Conservation (phyloP, 2,797 vertebrate species). For the Okamejei kenojei region DNA sequence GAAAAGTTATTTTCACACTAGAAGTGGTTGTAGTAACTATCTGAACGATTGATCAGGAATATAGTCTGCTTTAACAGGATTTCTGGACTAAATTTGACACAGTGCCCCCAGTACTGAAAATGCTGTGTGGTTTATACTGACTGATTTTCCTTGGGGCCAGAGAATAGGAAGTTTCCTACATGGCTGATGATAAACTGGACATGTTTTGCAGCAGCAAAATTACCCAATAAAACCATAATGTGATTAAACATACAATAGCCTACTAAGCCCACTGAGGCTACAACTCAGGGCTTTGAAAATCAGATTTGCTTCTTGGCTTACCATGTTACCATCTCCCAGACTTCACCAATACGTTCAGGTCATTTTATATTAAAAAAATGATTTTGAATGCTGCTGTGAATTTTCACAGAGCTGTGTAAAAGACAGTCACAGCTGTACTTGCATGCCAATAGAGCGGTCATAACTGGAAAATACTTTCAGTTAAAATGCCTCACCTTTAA, state of each 20-base stretch:
- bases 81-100: slow-evolving; percentile 41
- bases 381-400: not conserved
- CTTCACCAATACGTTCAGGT: not conserved
- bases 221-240: slow-evolving; percentile 29
- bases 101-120: slow-evolving; percentile 41
- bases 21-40: slow-evolving; percentile 38
- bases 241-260: slow-evolving; percentile 28
- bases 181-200: slow-evolving; percentile 33
- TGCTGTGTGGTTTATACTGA: slow-evolving; percentile 40
- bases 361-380: not conserved
- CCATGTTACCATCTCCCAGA: not conserved
- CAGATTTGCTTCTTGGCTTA: slow-evolving; percentile 4
- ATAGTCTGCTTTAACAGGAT: slow-evolving; percentile 43
- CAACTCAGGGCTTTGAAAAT: not conserved
- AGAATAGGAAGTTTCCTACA: slow-evolving; percentile 26
- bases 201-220: slow-evolving; percentile 20
- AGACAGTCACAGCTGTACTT: not conserved
- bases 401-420: slow-evolving; percentile 1
- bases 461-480: not conserved
- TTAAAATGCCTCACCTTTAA: not conserved
- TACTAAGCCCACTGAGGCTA: not conserved
- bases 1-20: slow-evolving; percentile 39
- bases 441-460: not conserved
- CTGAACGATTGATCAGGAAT: slow-evolving; percentile 41
- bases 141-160: slow-evolving; percentile 35